A percentile compares a stretch with the other conserved stretches of the same genome.
Conservation (phyloP, 2,797 vertebrate species). For the Brotula barbata region DNA sequence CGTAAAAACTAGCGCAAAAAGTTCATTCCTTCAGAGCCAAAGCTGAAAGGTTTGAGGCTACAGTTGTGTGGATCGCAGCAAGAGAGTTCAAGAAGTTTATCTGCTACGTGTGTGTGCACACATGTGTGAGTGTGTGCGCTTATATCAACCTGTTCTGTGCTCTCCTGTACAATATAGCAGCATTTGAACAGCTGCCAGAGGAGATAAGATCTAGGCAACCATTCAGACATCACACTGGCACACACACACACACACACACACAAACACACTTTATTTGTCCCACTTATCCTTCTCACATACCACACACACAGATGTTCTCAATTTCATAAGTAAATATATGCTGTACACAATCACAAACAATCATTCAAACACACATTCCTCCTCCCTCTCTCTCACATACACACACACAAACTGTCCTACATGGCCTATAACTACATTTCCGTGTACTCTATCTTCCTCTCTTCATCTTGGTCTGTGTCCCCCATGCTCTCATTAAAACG, state of each 20-base stretch:
- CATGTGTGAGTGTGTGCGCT: conserved; percentile 25
- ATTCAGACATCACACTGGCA: conserved; percentile 26
- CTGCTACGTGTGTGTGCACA: conserved; percentile 13
- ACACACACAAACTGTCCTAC: too few relatives aligned
- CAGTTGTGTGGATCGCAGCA: conserved; percentile 25
- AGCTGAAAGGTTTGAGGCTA: conserved; percentile 9
- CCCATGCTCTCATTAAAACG: too few relatives aligned
- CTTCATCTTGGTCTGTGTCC: too few relatives aligned
- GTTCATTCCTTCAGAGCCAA: not conserved
- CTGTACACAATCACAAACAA: not conserved
- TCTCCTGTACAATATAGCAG: conserved; percentile 26
- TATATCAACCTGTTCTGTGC: conserved; percentile 38
- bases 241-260: conserved; percentile 5
- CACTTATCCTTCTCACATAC: not conserved
- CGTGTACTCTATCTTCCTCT: too few relatives aligned
- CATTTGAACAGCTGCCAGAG: conserved; percentile 62
- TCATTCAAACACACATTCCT: not conserved
- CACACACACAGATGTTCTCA: conserved; percentile 6
- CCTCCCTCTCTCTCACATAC: not conserved
- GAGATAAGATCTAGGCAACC: conserved; percentile 47
- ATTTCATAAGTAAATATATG: not conserved
- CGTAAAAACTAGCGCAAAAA: not conserved
- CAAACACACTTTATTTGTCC: conserved; percentile 5
- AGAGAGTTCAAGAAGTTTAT: conserved; percentile 40
- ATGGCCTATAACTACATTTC: too few relatives aligned